These are phyloP conservation scores for Pempheris klunzingeri DNA, from an alignment of 2,797 vertebrate species.

Conservation along the genomic window DNA sequence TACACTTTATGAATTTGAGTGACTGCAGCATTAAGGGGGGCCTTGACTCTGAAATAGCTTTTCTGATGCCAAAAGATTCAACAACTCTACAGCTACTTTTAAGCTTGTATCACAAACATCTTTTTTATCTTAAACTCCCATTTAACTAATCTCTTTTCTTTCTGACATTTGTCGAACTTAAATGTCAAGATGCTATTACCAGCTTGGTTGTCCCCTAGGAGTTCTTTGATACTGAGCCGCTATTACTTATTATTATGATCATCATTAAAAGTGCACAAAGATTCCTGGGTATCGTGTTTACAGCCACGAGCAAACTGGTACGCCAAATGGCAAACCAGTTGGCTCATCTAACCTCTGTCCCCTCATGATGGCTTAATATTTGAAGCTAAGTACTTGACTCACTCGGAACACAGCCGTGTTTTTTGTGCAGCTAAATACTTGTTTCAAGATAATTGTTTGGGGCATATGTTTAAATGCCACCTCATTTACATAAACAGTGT, in stretches of 20 bases:
- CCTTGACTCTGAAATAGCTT: conserved; percentile 53
- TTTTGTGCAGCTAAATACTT: conserved; percentile 71
- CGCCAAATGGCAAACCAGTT: conserved; percentile 63
- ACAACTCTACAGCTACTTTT: conserved; percentile 25
- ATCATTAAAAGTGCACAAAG: conserved; percentile 55
- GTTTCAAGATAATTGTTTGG: conserved; percentile 78
- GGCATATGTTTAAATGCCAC: conserved; percentile 80
- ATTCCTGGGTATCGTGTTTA: conserved; percentile 33
- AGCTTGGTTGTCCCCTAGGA: conserved; percentile 31
- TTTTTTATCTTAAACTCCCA: conserved; percentile 38
- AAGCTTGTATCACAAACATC: conserved; percentile 7
- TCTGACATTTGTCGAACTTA: conserved; percentile 49
- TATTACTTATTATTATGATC: conserved; percentile 36
- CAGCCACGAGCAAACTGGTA: conserved; percentile 44
- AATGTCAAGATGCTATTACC: conserved; percentile 54
- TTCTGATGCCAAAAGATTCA: conserved; percentile 26
- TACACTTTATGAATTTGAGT: conserved; percentile 64
- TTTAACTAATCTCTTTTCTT: conserved; percentile 40
- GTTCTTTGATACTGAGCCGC: conserved; percentile 35
- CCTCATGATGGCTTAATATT: conserved; percentile 56
- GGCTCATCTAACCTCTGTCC: conserved; percentile 64
- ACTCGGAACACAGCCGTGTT: conserved; percentile 37
- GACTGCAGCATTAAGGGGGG: conserved; percentile 54
- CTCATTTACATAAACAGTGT: conserved; percentile 82
- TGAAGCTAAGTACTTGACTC: conserved; percentile 60